Evolutionary conservation across 2,113 vertebrate species (phyloP).

Genomic region (Daboia siamensis): DNA sequence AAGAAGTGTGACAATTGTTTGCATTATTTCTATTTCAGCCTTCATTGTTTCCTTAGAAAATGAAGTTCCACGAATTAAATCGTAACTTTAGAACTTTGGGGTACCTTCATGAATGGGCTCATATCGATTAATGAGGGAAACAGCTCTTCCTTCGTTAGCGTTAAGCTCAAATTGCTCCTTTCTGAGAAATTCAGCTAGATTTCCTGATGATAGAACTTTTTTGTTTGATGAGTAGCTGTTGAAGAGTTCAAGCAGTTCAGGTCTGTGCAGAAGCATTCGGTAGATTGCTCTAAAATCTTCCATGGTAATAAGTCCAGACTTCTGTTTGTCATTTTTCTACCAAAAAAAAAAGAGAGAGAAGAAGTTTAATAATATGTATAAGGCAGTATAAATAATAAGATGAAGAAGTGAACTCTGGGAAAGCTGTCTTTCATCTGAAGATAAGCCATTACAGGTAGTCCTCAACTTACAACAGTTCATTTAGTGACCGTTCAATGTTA

Average conservation of each 20-base stretch:
- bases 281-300: conserved; percentile 73
- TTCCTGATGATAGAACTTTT: conserved; percentile 36
- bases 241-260: conserved; percentile 68
- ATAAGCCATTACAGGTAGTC: background rate
- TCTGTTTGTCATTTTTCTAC: conserved; percentile 59
- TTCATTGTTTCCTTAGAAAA: background rate
- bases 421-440: background rate
- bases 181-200: conserved; percentile 62
- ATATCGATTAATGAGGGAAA: conserved; percentile 65
- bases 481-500: no score
- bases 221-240: conserved; percentile 50
- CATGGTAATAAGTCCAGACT: conserved; percentile 53
- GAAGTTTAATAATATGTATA: background rate
- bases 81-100: background rate
- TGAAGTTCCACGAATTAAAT: background rate
- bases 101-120: conserved; percentile 73
- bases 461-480: background rate
- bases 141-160: background rate
- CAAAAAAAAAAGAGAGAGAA: conserved; percentile 22
- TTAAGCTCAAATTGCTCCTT: conserved; percentile 58
- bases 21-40: background rate
- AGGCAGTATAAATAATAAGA: background rate
- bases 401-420: no score
- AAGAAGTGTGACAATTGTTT: background rate
- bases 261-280: conserved; percentile 60